A percentile compares a stretch with the other conserved stretches of the same genome.
Conservation (phyloP, 2,113 vertebrate species). For the Choloepus hoffmanni region DNA sequence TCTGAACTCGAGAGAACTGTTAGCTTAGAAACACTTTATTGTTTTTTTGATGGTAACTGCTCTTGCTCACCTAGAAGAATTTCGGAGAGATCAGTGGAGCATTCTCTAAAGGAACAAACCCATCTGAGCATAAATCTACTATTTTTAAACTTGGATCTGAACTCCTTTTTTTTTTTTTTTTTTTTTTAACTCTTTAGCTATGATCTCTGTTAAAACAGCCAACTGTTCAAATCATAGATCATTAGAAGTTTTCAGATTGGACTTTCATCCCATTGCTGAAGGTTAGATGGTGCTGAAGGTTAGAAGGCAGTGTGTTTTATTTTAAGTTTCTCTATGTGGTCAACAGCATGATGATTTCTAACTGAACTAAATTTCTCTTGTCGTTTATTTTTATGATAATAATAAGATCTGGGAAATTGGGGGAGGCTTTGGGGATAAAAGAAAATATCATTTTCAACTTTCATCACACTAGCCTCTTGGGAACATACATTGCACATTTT, state of each 20-base stretch:
- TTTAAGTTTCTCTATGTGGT: slow-evolving; percentile 46
- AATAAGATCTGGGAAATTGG: slow-evolving; percentile 62
- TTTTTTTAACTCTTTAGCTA: slow-evolving; percentile 60
- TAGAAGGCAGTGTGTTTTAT: slow-evolving; percentile 38
- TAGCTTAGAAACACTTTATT: slow-evolving; percentile 69
- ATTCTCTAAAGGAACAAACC: slow-evolving; percentile 76
- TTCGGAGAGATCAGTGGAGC: slow-evolving; percentile 78
- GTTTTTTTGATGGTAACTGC: slow-evolving; percentile 70
- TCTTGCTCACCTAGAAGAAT: slow-evolving; percentile 76
- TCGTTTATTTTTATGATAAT: slow-evolving; percentile 68
- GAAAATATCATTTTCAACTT: slow-evolving; percentile 68
- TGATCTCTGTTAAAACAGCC: slow-evolving; percentile 79
- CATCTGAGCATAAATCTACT: slow-evolving; percentile 80
- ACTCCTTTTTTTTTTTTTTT: slow-evolving; percentile 60
- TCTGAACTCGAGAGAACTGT: slow-evolving; percentile 15
- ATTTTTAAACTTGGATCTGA: slow-evolving; percentile 83
- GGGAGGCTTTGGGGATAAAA: slow-evolving; percentile 58
- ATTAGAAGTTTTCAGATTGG: slow-evolving; percentile 52
- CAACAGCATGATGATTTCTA: slow-evolving; percentile 65
- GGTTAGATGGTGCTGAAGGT: background rate
- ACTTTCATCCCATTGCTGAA: slow-evolving; percentile 31
- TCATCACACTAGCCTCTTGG: background rate
- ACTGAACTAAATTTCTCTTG: slow-evolving; percentile 65
- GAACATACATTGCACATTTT: slow-evolving; percentile 59
- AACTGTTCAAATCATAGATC: slow-evolving; percentile 76